phyloP scores from a whole-genome alignment of 2,113 vertebrate genomes.

The Boleophthalmus pectinirostris region DNA sequence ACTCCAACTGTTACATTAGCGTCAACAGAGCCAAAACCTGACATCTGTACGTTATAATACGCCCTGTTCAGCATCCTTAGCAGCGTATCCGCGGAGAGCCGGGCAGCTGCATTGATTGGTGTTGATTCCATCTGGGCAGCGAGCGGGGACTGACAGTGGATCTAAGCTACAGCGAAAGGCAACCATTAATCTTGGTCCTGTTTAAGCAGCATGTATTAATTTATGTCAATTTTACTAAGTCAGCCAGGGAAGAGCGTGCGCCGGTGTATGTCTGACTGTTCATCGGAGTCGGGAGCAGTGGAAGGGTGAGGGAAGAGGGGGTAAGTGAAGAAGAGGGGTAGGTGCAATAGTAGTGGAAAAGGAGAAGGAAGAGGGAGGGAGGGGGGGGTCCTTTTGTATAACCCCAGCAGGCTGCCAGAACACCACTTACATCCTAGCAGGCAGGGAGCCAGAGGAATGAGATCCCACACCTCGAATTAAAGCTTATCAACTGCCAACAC shows the following conservation, averaged over 20 bases:
- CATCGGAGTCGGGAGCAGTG: constrained; percentile 46
- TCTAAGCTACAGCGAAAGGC: constrained; percentile 96
- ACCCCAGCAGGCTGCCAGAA: constrained; percentile 60
- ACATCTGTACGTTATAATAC: constrained; percentile 56
- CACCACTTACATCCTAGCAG: constrained; percentile 72
- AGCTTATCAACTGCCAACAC: constrained; percentile 90
- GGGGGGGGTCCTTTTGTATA: constrained; percentile 56
- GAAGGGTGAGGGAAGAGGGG: constrained; percentile 2
- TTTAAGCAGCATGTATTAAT: constrained; percentile 99
- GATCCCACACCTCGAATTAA: constrained; percentile 86
- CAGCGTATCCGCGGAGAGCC: constrained; percentile 88
- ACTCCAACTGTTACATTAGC: constrained; percentile 4
- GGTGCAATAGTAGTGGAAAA: background rate
- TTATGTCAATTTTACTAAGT: constrained; percentile 99
- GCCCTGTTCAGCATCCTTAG: constrained; percentile 77
- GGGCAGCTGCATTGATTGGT: constrained; percentile 96
- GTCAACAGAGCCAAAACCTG: background rate
- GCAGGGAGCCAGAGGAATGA: constrained; percentile 84
- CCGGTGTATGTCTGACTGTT: constrained; percentile 77
- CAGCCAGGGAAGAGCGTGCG: constrained; percentile 85
- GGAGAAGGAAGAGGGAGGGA: background rate
- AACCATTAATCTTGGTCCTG: constrained; percentile 99
- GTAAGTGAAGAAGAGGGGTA: constrained; percentile 9
- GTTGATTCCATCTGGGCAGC: constrained; percentile 96
- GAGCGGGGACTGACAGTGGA: constrained; percentile 94